Conservation (phyloP, 2,888 invertebrate genomes). For the Ommatoiulus sabulosus region DNA sequence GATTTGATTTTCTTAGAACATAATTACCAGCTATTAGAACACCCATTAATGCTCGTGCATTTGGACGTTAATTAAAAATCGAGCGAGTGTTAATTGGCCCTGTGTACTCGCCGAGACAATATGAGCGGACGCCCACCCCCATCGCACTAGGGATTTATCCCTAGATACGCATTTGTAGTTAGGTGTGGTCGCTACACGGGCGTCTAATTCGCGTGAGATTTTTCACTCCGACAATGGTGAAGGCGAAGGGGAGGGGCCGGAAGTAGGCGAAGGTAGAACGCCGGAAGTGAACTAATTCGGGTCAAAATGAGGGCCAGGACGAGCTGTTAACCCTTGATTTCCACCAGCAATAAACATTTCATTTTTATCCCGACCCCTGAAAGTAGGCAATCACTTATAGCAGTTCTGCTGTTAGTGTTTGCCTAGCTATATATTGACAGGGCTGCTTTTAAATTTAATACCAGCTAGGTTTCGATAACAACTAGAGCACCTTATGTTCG, state of each 20-base stretch:
- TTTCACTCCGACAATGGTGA: slow-evolving; percentile 12
- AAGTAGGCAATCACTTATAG: slow-evolving; percentile 9
- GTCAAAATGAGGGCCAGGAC: not conserved
- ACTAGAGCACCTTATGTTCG: too few relatives aligned
- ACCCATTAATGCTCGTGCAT: slow-evolving; percentile 28
- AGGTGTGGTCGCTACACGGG: slow-evolving; percentile 16
- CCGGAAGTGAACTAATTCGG: slow-evolving; percentile 6
- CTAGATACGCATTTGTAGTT: slow-evolving; percentile 29
- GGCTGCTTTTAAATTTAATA: too few relatives aligned
- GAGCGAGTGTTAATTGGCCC: slow-evolving; percentile 19
- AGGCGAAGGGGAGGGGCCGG: not conserved
- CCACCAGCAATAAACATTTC: slow-evolving; percentile 8
- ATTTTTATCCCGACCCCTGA: not conserved
- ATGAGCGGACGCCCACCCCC: not conserved
- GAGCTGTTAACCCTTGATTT: slow-evolving; percentile 5
- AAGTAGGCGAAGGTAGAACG: not conserved
- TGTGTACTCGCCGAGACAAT: slow-evolving; percentile 27
- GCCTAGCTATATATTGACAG: not conserved
- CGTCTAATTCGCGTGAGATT: slow-evolving; percentile 20
- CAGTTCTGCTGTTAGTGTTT: not conserved
- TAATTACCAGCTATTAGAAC: slow-evolving; percentile 23
- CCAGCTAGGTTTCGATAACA: too few relatives aligned
- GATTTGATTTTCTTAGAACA: slow-evolving; percentile 23
- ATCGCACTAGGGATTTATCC: not conserved
- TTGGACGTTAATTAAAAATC: slow-evolving; percentile 31